Conservation (phyloP, 2,113 vertebrate genomes). For the Pithys albifrons region DNA sequence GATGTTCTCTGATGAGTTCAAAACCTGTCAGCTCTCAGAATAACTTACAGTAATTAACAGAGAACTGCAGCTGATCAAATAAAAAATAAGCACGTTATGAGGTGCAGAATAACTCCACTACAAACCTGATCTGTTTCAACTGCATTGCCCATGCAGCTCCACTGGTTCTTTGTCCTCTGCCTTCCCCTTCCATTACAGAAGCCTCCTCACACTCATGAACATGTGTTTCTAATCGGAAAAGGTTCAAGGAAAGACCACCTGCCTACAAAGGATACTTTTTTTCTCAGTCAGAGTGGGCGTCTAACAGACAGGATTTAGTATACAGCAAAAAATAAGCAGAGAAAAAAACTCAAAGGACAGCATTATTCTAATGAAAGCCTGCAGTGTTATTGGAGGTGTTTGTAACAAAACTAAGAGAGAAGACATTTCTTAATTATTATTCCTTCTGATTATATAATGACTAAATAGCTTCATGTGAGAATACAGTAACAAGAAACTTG, state of each 20-base stretch:
- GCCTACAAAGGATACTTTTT: constrained; percentile 62
- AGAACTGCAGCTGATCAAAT: not conserved
- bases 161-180: not conserved
- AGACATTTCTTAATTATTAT: not conserved
- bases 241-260: constrained; percentile 70
- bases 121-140: not conserved
- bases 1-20: not conserved
- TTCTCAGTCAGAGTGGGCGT: not conserved
- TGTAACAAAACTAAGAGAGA: not conserved
- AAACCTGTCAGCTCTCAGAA: not conserved
- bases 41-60: not conserved
- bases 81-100: not conserved
- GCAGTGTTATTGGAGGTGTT: not conserved
- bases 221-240: constrained; percentile 72
- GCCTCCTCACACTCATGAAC: constrained; percentile 46
- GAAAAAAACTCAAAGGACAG: constrained; percentile 28
- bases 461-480: constrained; percentile 1
- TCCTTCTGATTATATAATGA: not conserved
- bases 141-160: not conserved
- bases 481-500: not conserved
- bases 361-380: constrained; percentile 42
- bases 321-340: constrained; percentile 14
- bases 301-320: constrained; percentile 54
- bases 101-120: not conserved
- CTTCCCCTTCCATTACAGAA: constrained; percentile 49